phyloP scores from a whole-genome alignment of 2,888 invertebrate genomes.

The Phalangium opilio region DNA sequence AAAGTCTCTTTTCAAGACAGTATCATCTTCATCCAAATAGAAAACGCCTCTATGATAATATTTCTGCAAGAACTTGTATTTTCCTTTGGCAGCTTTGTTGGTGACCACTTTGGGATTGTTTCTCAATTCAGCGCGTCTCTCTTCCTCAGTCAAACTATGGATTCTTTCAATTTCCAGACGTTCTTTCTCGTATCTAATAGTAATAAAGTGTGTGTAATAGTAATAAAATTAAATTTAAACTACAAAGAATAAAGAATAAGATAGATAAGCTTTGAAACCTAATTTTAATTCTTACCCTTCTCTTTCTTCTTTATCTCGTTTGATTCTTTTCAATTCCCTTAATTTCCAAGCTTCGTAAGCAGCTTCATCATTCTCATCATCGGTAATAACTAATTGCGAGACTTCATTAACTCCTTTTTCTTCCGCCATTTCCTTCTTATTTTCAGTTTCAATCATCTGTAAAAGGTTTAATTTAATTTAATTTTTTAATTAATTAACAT shows the following conservation, averaged over 20 bases:
- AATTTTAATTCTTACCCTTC: conserved; percentile 54
- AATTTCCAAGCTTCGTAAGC: conserved; percentile 98
- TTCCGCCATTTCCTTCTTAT: conserved; percentile 24
- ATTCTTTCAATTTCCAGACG: conserved; percentile 73
- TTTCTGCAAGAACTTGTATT: conserved; percentile 98
- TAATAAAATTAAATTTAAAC: not conserved
- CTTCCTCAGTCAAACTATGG: conserved; percentile 90
- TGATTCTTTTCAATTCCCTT: conserved; percentile 86
- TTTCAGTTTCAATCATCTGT: conserved; percentile 28
- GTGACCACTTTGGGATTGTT: conserved; percentile 81
- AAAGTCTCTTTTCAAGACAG: conserved; percentile 80
- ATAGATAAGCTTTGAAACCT: not conserved
- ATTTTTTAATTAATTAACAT: not conserved
- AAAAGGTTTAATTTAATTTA: not conserved
- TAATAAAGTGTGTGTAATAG: not conserved
- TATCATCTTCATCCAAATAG: conserved; percentile 82
- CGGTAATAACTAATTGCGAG: conserved; percentile 71
- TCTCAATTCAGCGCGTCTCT: conserved; percentile 70
- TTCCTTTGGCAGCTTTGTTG: conserved; percentile 89
- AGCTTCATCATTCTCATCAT: conserved; percentile 88
- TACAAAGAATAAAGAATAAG: not conserved
- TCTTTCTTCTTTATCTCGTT: conserved; percentile 86
- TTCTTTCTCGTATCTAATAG: conserved; percentile 61
- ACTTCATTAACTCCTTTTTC: conserved; percentile 53
- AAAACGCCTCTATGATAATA: conserved; percentile 99